phyloP scores from a whole-genome alignment of 2,888 invertebrate genomes.

The Cactoblastis cactorum region DNA sequence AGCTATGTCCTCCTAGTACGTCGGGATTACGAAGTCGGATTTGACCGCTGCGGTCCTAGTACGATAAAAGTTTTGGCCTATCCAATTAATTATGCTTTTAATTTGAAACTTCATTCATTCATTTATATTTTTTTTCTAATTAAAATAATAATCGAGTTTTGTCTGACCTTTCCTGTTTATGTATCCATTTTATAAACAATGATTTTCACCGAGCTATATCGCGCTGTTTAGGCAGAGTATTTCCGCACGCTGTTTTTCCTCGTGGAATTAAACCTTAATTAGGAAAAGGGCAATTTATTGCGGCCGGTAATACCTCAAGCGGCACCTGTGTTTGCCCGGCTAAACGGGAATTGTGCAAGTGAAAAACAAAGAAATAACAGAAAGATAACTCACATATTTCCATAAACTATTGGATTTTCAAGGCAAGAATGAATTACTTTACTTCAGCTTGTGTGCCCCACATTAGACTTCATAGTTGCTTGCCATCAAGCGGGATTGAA shows the following conservation, averaged over 20 bases:
- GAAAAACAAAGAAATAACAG: background rate
- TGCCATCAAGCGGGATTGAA: no score
- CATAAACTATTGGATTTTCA: no score
- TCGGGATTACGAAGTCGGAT: constrained; percentile 66
- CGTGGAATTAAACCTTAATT: constrained; percentile 59
- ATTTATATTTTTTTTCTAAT: no score
- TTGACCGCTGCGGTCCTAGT: constrained; percentile 40
- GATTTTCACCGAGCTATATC: constrained; percentile 4
- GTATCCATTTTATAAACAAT: no score
- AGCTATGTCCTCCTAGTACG: constrained; percentile 71
- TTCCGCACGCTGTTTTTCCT: constrained; percentile 14
- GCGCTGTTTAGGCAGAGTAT: constrained; percentile 3
- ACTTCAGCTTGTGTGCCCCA: no score
- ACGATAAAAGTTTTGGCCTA: constrained; percentile 63
- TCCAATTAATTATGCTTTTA: no score
- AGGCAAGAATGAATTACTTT: no score
- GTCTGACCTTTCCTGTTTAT: no score
- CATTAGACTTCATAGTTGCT: no score
- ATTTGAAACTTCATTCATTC: no score
- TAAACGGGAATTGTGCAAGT: constrained; percentile 13
- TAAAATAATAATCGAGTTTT: no score
- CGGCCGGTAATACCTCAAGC: constrained; percentile 40
- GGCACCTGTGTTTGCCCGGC: constrained; percentile 42
- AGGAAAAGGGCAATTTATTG: constrained; percentile 64
- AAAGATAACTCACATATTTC: background rate